These are phyloP conservation scores for Alloplasta piceator DNA, from an alignment of 2,888 invertebrate genomes.

Conservation along the genomic window DNA sequence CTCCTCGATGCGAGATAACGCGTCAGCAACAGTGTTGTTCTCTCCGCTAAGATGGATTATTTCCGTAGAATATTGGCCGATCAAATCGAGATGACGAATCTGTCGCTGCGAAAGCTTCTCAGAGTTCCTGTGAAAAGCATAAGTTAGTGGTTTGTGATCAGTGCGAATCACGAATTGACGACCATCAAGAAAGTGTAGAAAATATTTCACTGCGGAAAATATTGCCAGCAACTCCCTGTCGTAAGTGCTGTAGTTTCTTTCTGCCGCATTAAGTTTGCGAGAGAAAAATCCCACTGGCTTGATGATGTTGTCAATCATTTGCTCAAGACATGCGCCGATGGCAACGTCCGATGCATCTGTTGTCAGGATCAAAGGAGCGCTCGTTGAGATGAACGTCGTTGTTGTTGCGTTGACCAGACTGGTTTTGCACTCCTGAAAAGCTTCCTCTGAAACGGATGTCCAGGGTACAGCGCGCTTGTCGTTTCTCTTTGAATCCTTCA, in stretches of 20 bases:
- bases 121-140: conserved; percentile 11
- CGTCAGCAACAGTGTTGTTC: too few species aligned
- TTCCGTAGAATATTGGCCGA: conserved; percentile 41
- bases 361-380: conserved; percentile 7
- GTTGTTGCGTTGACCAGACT: conserved; percentile 9
- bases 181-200: conserved; percentile 30
- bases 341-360: conserved; percentile 23
- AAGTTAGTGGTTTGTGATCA: conserved; percentile 31
- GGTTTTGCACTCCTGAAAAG: conserved; percentile 19
- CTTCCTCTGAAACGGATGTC: conserved; percentile 3
- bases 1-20: too few species aligned
- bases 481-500: conserved; percentile 6
- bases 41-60: too few species aligned
- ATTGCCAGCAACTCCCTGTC: conserved; percentile 53
- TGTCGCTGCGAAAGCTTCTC: conserved; percentile 30
- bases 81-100: conserved; percentile 33
- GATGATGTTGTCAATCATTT: not conserved
- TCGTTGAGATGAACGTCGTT: conserved; percentile 9
- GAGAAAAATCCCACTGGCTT: conserved; percentile 40
- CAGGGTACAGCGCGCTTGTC: conserved; percentile 1
- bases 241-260: conserved; percentile 41
- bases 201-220: conserved; percentile 19
- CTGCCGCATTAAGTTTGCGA: conserved; percentile 18
- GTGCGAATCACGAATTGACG: conserved; percentile 40
- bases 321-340: conserved; percentile 27